Evolutionary conservation across 1,140 invertebrate genomes (phyloP).

Genomic region (Cyclargus thomasi): DNA sequence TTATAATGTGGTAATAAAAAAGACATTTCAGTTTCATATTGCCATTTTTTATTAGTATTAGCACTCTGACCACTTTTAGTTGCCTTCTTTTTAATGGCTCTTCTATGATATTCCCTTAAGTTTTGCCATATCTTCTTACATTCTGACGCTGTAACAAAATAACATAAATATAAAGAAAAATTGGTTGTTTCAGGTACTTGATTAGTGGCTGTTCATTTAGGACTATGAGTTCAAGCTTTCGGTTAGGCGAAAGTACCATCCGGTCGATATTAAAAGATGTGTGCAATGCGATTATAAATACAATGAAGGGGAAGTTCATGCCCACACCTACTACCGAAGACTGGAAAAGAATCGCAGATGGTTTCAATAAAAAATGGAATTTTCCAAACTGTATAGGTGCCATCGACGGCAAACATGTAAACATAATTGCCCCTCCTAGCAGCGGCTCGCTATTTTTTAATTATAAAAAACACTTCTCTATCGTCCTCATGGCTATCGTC

Average conservation of each 20-base stretch:
- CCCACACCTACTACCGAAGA: constrained; percentile 17
- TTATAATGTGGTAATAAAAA: constrained; percentile 14
- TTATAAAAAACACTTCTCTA: constrained; percentile 25
- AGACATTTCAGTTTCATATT: constrained; percentile 21
- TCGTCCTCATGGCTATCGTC: constrained; percentile 27
- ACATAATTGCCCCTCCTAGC: constrained; percentile 20
- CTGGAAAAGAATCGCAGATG: constrained; percentile 19
- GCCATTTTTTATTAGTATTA: constrained; percentile 17
- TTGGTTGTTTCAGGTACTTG: constrained; percentile 20
- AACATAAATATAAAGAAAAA: constrained; percentile 7
- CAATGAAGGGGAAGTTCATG: constrained; percentile 21
- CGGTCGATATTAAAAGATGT: constrained; percentile 19
- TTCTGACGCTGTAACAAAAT: constrained; percentile 15
- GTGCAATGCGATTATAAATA: constrained; percentile 25
- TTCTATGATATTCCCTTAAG: constrained; percentile 18
- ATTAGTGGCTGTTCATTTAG: constrained; percentile 17
- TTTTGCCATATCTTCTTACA: constrained; percentile 19
- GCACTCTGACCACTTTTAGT: constrained; percentile 7
- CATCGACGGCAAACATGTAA: constrained; percentile 24
- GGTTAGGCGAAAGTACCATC: constrained; percentile 25
- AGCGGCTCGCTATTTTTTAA: constrained; percentile 22
- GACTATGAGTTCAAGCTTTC: constrained; percentile 22
- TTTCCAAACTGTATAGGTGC: constrained; percentile 27
- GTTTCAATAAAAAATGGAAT: constrained; percentile 19
- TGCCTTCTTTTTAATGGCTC: constrained; percentile 17